A percentile compares a stretch with the other conserved stretches of the same genome.
phyloP scores from a whole-genome alignment of 2,113 vertebrate genomes.

The Muntiacus muntjak region DNA sequence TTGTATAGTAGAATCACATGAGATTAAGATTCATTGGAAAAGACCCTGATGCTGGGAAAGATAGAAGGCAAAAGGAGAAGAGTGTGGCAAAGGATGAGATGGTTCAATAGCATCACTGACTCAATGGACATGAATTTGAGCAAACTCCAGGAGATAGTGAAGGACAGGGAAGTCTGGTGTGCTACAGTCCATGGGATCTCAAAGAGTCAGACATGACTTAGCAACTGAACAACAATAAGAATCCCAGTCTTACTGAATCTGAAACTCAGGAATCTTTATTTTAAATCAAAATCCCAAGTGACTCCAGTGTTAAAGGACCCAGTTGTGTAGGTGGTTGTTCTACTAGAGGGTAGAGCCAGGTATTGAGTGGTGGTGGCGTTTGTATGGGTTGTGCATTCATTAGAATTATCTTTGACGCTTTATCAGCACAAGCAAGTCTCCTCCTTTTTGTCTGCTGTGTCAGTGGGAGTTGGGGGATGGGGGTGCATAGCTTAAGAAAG shows the following conservation, averaged over 20 bases:
- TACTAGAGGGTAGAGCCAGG: neutral
- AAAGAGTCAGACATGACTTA: neutral
- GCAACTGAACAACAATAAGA: neutral
- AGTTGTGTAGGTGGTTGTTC: neutral
- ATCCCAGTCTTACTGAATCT: neutral
- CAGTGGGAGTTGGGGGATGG: neutral
- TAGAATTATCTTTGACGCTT: neutral
- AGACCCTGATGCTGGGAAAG: neutral
- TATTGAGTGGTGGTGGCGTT: neutral
- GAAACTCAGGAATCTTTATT: neutral
- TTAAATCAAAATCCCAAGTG: neutral
- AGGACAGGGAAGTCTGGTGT: neutral
- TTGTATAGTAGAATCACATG: neutral
- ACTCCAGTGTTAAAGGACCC: neutral
- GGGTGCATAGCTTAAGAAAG: neutral
- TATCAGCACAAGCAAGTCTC: neutral
- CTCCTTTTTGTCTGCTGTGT: neutral
- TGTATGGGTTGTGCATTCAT: neutral
- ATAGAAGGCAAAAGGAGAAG: neutral
- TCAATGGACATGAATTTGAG: neutral
- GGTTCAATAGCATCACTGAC: neutral
- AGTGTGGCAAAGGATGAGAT: neutral
- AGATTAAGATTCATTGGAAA: neutral
- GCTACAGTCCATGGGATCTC: neutral
- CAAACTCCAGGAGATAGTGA: neutral